A percentile compares a stretch with the other conserved stretches of the same genome.
Evolutionary conservation across 1,140 invertebrate species (phyloP).

Genomic region (Melitaea cinxia): DNA sequence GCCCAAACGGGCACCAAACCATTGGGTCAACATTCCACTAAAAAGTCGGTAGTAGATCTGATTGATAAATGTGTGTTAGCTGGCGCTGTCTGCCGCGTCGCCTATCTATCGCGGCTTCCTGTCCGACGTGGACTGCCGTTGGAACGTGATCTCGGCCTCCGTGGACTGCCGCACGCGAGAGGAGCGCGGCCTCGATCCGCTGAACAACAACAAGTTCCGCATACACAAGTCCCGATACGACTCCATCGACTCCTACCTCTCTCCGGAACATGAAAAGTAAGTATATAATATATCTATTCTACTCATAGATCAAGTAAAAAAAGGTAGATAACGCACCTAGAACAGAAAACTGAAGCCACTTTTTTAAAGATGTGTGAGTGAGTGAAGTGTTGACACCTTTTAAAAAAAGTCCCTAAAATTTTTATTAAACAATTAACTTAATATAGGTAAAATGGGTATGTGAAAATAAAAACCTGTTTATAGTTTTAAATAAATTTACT

Average conservation of each 20-base stretch:
- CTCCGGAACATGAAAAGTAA: conserved; percentile 89
- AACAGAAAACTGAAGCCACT: no score
- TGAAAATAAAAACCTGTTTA: no score
- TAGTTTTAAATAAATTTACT: no score
- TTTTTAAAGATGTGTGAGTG: no score
- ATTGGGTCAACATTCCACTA: no score
- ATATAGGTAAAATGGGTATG: no score
- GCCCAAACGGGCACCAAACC: no score
- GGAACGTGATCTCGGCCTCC: conserved; percentile 96
- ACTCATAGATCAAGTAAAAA: no score
- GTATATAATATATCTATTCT: conserved; percentile 24
- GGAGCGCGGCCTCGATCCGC: conserved; percentile 92
- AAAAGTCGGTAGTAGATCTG: background rate
- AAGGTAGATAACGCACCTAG: no score
- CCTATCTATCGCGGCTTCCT: conserved; percentile 96
- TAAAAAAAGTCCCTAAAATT: no score
- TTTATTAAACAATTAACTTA: no score
- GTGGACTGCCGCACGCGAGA: conserved; percentile 98
- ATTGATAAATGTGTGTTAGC: conserved; percentile 75
- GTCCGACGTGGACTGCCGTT: conserved; percentile 97
- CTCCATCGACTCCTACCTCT: conserved; percentile 98
- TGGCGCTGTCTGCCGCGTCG: conserved; percentile 97
- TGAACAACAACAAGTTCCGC: conserved; percentile 88
- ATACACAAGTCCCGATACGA: conserved; percentile 99
- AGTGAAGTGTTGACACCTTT: no score